A percentile compares a stretch with the other conserved stretches of the same genome.
These are phyloP conservation scores for Brachionus sp. DNA, from an alignment of 1,140 invertebrate species.

Conservation along the genomic window DNA sequence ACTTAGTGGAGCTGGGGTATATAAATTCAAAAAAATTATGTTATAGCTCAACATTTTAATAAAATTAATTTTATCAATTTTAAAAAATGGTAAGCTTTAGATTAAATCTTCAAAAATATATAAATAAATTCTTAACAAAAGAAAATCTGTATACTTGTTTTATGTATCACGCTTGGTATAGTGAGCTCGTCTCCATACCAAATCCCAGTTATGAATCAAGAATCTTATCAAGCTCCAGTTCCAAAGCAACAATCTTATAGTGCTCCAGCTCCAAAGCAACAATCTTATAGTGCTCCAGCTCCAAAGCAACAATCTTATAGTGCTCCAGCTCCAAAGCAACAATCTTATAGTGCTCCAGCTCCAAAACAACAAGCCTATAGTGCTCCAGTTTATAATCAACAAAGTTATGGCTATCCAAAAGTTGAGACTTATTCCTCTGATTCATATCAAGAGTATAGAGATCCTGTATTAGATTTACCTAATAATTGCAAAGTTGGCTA, in stretches of 20 bases:
- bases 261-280: not conserved
- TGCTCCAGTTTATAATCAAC: not conserved
- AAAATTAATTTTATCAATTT: not conserved
- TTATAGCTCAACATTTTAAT: not conserved
- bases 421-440: not conserved
- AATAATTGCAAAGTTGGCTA: constrained; percentile 37
- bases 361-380: not conserved
- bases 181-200: not conserved
- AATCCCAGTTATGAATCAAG: not conserved
- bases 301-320: not conserved
- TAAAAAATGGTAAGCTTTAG: constrained; percentile 14
- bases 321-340: not conserved
- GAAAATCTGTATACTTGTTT: not conserved
- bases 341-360: not conserved
- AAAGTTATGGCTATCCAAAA: not conserved
- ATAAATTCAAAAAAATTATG: not conserved
- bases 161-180: not conserved
- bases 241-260: not conserved
- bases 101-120: not conserved
- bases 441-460: not conserved
- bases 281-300: not conserved
- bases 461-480: constrained; percentile 1
- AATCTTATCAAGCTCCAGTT: not conserved
- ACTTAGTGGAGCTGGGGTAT: not conserved
- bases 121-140: not conserved